Base-by-base conservation (phyloP, 2,797 vertebrate species). In the Malurus leucopterus region DNA sequence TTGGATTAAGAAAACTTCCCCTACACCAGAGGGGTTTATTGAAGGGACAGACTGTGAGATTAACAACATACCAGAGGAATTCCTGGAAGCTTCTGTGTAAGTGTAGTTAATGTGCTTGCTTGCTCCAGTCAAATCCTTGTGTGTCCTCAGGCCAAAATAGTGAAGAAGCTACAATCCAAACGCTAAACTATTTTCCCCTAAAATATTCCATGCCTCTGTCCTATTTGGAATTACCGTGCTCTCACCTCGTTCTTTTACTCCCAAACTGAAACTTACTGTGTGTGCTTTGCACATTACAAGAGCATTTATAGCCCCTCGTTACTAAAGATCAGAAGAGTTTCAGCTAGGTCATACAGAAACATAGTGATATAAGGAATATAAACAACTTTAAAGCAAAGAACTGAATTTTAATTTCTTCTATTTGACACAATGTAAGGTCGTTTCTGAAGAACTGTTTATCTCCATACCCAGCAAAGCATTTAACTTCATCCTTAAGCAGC, bases 361-460 rank as follows among this genome's bases (percentile, higher is more conserved):
- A 12, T 0, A 0, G 15, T 3, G 4, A 4, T 27, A 5, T 12
- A 23, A 27, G 15, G 38, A 73, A 50, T 4, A 46, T 3, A 41
- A 64, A 55, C 24, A 79, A 34, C 14, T 61, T 41, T 2, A 50
- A 44, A 71, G 50, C n/a, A 17, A 78, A 74, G 16, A 59, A 23
- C 4, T 13, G 20, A 40, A 40, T 71, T 36, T 51, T 1, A 36
- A 29, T 53, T 44, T 34, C 32, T 6, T 47, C 63, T 17, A 27
- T 65, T 49, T 74, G 47, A 15, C 24, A n/a, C 15, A 46, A 23
- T 8, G 2, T 21, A 55, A 50, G 24, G n/a, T 63, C 36, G n/a
- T n/a, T 88, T 49, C 22, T 51, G 50, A 63, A 54, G 11, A 57
- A 11, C 0, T 8, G 7, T 40, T 11, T 32, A 9, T 40, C 51